Percentiles rank a stretch among this genome's conserved stretches.
Evolutionary conservation across 2,113 vertebrate genomes (phyloP).

Genomic region (Megaceryle torquata): DNA sequence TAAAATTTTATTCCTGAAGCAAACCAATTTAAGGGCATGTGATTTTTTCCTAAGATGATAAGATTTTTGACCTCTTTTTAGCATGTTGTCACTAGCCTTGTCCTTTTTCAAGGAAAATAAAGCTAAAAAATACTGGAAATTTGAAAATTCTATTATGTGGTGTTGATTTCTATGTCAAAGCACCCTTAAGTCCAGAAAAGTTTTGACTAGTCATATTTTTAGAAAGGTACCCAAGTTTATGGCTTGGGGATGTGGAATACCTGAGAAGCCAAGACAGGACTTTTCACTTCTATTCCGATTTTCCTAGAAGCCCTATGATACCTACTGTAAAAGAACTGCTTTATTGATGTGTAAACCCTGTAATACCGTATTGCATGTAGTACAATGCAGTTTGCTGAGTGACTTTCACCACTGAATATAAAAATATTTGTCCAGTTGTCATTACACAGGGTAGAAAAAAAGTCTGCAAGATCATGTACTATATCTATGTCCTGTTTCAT

Average conservation of each 20-base stretch:
- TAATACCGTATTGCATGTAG: not conserved
- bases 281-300: not conserved
- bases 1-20: not conserved
- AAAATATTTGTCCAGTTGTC: slow-evolving; percentile 14
- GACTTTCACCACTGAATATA: not conserved
- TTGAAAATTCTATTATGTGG: not conserved
- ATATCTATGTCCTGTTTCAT: not conserved
- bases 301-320: not conserved
- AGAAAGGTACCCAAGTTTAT: not conserved
- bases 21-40: not conserved
- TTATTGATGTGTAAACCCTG: not conserved
- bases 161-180: not conserved
- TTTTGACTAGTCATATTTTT: not conserved
- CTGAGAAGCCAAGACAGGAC: not conserved
- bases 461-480: not conserved
- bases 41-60: not conserved
- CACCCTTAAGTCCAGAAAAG: not conserved
- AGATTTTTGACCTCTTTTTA: too few relatives aligned
- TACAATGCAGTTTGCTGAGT: not conserved
- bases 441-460: not conserved
- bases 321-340: not conserved
- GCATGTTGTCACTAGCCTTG: not conserved
- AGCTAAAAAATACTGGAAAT: not conserved
- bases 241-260: not conserved
- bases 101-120: not conserved